Evolutionary conservation across 2,113 vertebrate species (phyloP), one percentile per base, ranked within the genome.

Genomic region (Tor tambroides): DNA sequence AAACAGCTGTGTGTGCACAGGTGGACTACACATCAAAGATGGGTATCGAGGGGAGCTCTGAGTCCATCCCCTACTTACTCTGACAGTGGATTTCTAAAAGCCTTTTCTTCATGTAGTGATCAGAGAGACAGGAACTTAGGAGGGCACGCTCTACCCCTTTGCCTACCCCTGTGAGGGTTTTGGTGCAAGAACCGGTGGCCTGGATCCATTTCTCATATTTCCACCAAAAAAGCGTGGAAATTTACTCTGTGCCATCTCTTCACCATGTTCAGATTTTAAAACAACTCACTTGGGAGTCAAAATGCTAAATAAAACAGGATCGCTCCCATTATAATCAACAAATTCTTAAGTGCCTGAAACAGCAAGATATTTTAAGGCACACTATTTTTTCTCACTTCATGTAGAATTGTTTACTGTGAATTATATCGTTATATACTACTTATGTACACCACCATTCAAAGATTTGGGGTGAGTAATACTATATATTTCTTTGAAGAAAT

Each of bases 11-110:
- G 26, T 77, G 88, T 51, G 63, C 86, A 88, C 84, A 84, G 85
- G 86, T 87, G 86, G 43, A 82, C 14, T 15, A 23, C 72, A 88
- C 86, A 86, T 87, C 85, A 90, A 88, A 90, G 46, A 28, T 72
- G 72, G 65, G 59, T 51, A 87, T 87, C 67, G 75, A 41, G 67
- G 75, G 46, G 77, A n/a, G 67, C 79, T 75, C 17, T 38, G 35
- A 71, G 67, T 72, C 30, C 61, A 75, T 76, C 67, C 84, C 82
- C 54, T 87, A 49, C 87, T 88, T 77, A 87, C 85, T 74, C 80
- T 67, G 35, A 85, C 76, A 88, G 87, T 19, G 67, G 81, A 69
- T 84, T 51, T 89, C 74, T 85, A 85, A 87, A 86, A 86, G 54
- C 84, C 84, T 43, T 85, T 51, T 49, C 82, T 56, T 84, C 82